phyloP scores from a whole-genome alignment of 1,140 invertebrate species.

The Bombus haemorrhoidalis region DNA sequence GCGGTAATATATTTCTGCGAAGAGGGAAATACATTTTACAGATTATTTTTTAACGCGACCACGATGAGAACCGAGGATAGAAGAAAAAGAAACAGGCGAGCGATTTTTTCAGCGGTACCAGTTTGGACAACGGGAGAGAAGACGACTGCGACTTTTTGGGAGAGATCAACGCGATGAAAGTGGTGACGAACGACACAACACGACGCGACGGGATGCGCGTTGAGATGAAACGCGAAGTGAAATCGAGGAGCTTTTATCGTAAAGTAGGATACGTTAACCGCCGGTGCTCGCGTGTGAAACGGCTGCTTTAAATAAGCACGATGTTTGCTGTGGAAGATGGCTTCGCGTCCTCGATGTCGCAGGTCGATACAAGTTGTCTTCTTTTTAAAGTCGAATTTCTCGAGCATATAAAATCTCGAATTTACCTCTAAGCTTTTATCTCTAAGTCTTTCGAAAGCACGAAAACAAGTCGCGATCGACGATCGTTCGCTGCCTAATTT shows the following conservation, averaged over 20 bases:
- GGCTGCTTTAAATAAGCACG: slow-evolving; percentile 71
- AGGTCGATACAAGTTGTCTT: slow-evolving; percentile 37
- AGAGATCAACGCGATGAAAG: not conserved
- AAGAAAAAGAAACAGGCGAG: not conserved
- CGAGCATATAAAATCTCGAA: not conserved
- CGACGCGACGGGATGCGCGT: not conserved
- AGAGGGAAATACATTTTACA: not conserved
- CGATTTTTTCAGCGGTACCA: too few relatives aligned
- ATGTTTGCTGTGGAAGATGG: slow-evolving; percentile 71
- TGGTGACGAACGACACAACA: too few relatives aligned
- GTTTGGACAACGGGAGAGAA: not conserved
- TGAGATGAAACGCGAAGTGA: not conserved
- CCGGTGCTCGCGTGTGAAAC: slow-evolving; percentile 45
- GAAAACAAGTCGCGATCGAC: not conserved
- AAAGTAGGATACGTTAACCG: slow-evolving; percentile 67
- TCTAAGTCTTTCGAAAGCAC: too few relatives aligned
- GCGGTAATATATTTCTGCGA: not conserved
- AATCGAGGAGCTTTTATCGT: slow-evolving; percentile 69
- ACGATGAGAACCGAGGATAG: too few relatives aligned
- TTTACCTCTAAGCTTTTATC: too few relatives aligned
- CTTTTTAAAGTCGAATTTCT: not conserved
- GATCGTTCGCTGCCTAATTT: not conserved
- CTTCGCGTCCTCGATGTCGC: slow-evolving; percentile 45
- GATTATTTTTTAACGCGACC: not conserved
- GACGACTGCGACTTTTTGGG: not conserved